Base-by-base conservation (phyloP, 1,140 invertebrate genomes). In the Liolophura sinensis region DNA sequence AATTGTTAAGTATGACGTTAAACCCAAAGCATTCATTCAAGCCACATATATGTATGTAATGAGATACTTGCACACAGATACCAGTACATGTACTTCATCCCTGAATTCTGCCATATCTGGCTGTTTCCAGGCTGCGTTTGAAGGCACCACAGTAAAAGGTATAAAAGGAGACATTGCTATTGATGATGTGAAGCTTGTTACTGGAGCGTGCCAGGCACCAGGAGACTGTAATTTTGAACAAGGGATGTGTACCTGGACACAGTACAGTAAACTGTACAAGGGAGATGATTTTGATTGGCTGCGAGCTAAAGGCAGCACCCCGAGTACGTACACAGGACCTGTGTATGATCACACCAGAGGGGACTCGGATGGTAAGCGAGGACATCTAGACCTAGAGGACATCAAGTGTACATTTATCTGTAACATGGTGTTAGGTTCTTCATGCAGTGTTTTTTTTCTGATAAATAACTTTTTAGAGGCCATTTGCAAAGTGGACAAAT, bases 141-240 rank as follows among this genome's bases (percentile, higher is more conserved):
- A 80, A 66, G 78, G 71, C 25, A 60, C 77, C 5, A 60, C 74
- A 31, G 78, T 75, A 14, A 72, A 27, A 40, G 71, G 73, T 54
- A 63, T 65, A 50, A 46, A 62, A n/a, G 72, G 51, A 16, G 80
- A 81, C 56, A 79, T 82, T 51, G 79, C 76, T 24, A 75, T 83
- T 59, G 82, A 83, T 75, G 80, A 82, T 65, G 60, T 83, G 12
- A 69, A 60, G 25, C 61, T 81, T 25, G 58, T 54, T 47, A 25
- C 51, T 51, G 74, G 77, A 20, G 46, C 70, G 0, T 80, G 78
- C 67, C 65, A 48, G 54, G 16, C 56, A 40, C 59, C 68, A 40
- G 78, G 78, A 3, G 74, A 40, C 14, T 78, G 77, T 59, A 64
- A 69, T 14, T 78, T 78, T 73, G 75, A 78, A 64, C 67, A 64